phyloP scores from a whole-genome alignment of 2,888 invertebrate genomes.

The Apamea sordens region DNA sequence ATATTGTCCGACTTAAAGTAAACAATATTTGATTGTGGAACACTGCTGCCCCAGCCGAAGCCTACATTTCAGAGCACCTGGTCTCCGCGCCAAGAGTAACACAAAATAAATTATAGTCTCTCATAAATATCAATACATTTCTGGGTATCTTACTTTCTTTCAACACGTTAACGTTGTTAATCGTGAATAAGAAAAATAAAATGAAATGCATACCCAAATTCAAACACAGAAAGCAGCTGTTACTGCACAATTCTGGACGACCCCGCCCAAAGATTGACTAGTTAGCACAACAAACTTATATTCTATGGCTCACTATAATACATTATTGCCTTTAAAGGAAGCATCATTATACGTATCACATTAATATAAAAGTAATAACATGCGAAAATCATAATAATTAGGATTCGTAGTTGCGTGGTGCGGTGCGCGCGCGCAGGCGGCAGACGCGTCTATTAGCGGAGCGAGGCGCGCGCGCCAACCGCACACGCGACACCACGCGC shows the following conservation, averaged over 20 bases:
- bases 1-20: background rate
- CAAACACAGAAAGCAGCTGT: background rate
- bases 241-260: background rate
- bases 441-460: conserved; percentile 51
- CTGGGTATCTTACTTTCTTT: background rate
- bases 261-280: background rate
- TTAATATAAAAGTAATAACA: conserved; percentile 31
- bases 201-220: background rate
- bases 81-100: background rate
- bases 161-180: no score
- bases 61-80: background rate
- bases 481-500: conserved; percentile 38
- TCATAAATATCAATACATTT: background rate
- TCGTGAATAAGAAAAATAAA: background rate
- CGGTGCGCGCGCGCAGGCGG: conserved; percentile 32
- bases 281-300: no score
- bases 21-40: background rate
- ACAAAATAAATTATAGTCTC: background rate
- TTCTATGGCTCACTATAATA: background rate
- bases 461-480: conserved; percentile 63
- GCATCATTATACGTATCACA: background rate
- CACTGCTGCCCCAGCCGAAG: background rate
- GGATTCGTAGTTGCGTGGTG: conserved; percentile 5
- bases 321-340: background rate
- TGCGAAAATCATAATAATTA: conserved; percentile 57